Percentiles rank a stretch among this genome's conserved stretches.
Evolutionary conservation across 2,888 invertebrate species (phyloP).

Genomic region (Strigamia transsilvanica): DNA sequence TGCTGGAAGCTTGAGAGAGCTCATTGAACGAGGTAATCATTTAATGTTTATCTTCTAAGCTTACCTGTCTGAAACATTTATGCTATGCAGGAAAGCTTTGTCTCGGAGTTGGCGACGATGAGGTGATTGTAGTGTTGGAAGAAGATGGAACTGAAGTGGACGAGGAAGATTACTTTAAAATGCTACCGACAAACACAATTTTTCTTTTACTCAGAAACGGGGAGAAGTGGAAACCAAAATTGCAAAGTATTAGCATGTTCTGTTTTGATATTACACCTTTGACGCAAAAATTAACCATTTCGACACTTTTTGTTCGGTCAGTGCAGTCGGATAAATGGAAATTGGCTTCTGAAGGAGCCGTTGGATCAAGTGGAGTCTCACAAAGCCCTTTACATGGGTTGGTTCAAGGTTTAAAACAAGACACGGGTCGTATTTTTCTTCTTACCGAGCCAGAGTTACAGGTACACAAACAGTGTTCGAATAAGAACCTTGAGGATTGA

Average conservation of each 20-base stretch:
- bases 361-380: background rate
- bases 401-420: slow-evolving; percentile 51
- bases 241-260: slow-evolving; percentile 50
- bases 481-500: background rate
- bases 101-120: slow-evolving; percentile 75
- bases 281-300: background rate
- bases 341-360: slow-evolving; percentile 29
- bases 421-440: slow-evolving; percentile 53
- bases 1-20: slow-evolving; percentile 52
- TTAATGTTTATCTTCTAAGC: background rate
- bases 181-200: slow-evolving; percentile 89
- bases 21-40: slow-evolving; percentile 52
- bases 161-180: slow-evolving; percentile 87
- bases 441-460: slow-evolving; percentile 53
- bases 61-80: background rate
- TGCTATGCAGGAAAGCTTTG: slow-evolving; percentile 50
- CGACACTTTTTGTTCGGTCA: slow-evolving; percentile 17
- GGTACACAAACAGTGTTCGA: background rate
- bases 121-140: slow-evolving; percentile 79
- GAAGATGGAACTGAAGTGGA: slow-evolving; percentile 95
- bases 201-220: slow-evolving; percentile 86
- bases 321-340: slow-evolving; percentile 53
- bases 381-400: slow-evolving; percentile 47
- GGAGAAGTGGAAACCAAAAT: slow-evolving; percentile 86
- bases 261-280: background rate